Base-by-base conservation (phyloP, 2,113 vertebrate genomes). In the Silurus meridionalis region DNA sequence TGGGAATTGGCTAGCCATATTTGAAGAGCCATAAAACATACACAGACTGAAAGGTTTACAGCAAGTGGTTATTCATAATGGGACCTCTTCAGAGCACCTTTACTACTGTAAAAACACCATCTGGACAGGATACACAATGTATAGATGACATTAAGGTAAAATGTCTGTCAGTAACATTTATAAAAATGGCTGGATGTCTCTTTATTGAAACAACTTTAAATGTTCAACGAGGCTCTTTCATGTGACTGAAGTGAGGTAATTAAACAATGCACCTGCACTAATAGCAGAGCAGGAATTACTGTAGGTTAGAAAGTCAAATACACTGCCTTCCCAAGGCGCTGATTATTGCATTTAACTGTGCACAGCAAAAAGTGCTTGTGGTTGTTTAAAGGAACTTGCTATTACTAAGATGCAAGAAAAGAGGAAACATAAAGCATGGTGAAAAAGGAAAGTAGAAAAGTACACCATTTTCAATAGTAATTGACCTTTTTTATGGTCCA, bases 1-100 rank as follows among this genome's bases (percentile, higher is more conserved):
- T 46, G 87, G 72, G 87, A 89, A 84, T 79, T 84, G 90, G 75
- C 81, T 69, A 75, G 75, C 87, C 78, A 85, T 90, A 89, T 91
- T 90, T 89, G 88, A 86, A 86, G 74, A 75, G 46, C 23, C 57
- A 88, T 89, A 91, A 87, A 92, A 82, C 87, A 90, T 57, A 53
- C 66, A 52, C 48, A 80, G 80, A 79, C 74, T 86, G 89, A 87
- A 84, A 66, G 82, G 71, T 91, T 89, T 89, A 91, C 86, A 85
- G 83, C 86, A 63, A 83, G 85, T 85, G 85, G 80, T 85, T 80
- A 88, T 85, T 75, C 63, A 82, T 88, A 89, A 88, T 83, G 83
- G 87, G 88, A 89, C 82, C 79, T 78, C 81, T 85, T 80, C 67
- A 64, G 53, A n/a, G 60, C 17, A 80, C 66, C 84, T 77, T 75